Evolutionary conservation across 2,113 vertebrate genomes (phyloP).

Genomic region (Mesocricetus auratus): DNA sequence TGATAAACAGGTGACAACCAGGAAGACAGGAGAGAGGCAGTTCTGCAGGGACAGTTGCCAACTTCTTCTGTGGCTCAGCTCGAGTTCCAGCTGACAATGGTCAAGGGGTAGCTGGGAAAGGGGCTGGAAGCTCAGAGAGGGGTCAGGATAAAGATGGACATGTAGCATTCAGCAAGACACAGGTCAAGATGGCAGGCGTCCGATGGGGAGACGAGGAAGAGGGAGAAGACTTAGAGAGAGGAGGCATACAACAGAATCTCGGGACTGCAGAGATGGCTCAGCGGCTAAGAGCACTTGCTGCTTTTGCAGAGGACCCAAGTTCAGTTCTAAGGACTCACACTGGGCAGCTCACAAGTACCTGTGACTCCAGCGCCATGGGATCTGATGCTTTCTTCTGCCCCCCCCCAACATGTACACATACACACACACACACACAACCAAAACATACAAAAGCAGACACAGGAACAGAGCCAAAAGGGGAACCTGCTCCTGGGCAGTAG

Average conservation of each 20-base stretch:
- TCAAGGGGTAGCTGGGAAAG: not conserved
- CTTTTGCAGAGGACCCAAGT: not conserved
- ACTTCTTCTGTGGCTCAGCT: not conserved
- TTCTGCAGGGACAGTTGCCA: not conserved
- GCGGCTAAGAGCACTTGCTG: not conserved
- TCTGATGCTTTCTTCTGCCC: not conserved
- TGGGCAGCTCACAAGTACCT: not conserved
- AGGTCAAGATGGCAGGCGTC: not conserved
- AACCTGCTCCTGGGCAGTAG: fast-evolving
- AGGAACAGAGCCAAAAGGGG: not conserved
- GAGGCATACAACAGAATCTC: not conserved
- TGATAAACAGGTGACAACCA: not conserved
- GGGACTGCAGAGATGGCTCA: too few species aligned
- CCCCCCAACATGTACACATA: too few species aligned
- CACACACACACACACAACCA: not conserved
- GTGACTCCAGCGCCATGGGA: not conserved
- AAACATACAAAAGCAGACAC: not conserved
- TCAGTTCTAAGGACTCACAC: not conserved
- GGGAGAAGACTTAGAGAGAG: not conserved
- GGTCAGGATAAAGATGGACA: not conserved
- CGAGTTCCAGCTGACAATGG: not conserved
- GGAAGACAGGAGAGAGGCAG: not conserved
- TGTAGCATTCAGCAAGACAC: not conserved
- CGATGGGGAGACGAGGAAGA: too few species aligned
- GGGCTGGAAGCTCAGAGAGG: not conserved